phyloP scores from a whole-genome alignment of 2,113 vertebrate genomes.

The Marmota flaviventris region DNA sequence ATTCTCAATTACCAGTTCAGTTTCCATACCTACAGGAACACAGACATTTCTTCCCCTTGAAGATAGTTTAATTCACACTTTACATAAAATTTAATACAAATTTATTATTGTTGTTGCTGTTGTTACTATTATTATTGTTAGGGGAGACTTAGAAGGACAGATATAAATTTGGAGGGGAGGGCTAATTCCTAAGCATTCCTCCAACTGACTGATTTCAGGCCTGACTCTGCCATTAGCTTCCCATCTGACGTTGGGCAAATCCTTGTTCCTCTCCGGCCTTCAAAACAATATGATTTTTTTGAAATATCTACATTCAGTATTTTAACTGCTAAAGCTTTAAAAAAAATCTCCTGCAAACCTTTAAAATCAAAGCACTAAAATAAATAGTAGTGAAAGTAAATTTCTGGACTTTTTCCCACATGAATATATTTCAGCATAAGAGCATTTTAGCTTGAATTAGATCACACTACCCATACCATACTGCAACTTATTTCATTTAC shows the following conservation, averaged over 20 bases:
- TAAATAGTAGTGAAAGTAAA: background rate
- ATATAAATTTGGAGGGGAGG: background rate
- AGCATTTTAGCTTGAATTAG: background rate
- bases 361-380: background rate
- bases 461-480: background rate
- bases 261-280: background rate
- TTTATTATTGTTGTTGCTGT: background rate
- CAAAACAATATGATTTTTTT: background rate
- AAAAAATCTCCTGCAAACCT: background rate
- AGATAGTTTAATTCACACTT: slow-evolving; percentile 66
- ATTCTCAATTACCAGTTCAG: background rate
- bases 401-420: background rate
- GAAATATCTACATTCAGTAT: background rate
- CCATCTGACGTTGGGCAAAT: background rate
- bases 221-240: background rate
- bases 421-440: background rate
- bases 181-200: background rate
- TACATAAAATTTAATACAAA: background rate
- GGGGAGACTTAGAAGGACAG: background rate
- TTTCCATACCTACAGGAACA: background rate
- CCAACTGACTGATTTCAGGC: background rate
- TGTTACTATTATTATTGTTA: background rate
- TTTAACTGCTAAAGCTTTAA: background rate
- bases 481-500: background rate
- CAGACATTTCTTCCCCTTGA: background rate